Conservation (phyloP, 1,140 invertebrate genomes). For the Musca domestica region DNA sequence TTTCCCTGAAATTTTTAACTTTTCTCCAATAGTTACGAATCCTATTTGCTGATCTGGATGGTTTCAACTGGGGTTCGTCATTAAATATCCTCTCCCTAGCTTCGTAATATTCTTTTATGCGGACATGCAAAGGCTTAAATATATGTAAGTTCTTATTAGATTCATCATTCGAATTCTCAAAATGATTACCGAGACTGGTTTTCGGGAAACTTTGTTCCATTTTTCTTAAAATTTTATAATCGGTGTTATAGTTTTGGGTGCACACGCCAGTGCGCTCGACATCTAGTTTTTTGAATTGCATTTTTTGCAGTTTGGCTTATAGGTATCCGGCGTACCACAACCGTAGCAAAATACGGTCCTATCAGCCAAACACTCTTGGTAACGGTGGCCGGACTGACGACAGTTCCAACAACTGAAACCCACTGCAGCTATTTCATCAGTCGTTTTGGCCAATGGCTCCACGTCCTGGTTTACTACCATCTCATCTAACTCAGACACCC, state of each 20-base stretch:
- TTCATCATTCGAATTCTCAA: no score
- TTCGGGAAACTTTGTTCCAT: not conserved
- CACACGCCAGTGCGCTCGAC: not conserved
- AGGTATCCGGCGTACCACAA: not conserved
- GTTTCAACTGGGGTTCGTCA: no score
- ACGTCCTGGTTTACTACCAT: not conserved
- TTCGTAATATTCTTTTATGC: not conserved
- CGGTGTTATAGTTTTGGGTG: not conserved
- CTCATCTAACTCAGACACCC: no score
- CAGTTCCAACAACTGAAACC: not conserved
- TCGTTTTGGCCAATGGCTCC: no score
- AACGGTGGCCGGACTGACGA: not conserved
- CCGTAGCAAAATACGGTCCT: not conserved
- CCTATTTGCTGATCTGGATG: no score
- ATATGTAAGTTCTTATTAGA: not conserved
- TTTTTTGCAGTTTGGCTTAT: not conserved
- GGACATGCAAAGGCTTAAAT: not conserved
- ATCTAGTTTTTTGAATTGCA: not conserved
- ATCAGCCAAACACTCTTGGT: not conserved
- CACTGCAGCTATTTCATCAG: no score
- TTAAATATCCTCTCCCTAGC: no score
- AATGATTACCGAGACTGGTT: no score
- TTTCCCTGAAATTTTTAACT: no score
- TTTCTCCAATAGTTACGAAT: no score
- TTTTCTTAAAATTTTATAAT: not conserved